These are phyloP conservation scores for Abrostola triplasia DNA, from an alignment of 2,888 invertebrate genomes.

Conservation along the genomic window DNA sequence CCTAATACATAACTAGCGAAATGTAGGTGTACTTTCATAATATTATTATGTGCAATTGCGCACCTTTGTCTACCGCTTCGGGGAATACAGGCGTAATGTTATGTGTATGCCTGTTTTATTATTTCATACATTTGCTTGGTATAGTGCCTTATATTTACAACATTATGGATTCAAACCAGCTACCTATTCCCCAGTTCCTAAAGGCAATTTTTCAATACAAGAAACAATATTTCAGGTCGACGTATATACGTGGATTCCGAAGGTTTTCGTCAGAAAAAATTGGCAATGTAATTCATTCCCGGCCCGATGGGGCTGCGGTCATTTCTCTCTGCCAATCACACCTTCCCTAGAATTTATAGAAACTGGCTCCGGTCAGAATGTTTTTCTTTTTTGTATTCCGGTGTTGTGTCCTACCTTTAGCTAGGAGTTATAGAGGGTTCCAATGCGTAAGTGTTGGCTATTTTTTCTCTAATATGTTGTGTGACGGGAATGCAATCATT, in stretches of 20 bases:
- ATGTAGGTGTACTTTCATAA: too few species aligned
- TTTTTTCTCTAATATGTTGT: slow-evolving; percentile 24
- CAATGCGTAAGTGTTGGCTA: slow-evolving; percentile 13
- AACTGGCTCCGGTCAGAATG: slow-evolving; percentile 43
- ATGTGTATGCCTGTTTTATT: too few species aligned
- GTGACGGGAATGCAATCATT: neutral
- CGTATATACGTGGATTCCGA: slow-evolving; percentile 39
- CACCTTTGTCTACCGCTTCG: too few species aligned
- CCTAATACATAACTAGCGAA: too few species aligned
- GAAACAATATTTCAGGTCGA: slow-evolving; percentile 50
- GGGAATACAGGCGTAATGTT: too few species aligned
- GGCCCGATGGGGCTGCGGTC: slow-evolving; percentile 48
- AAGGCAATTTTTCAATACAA: slow-evolving; percentile 49
- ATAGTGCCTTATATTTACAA: neutral
- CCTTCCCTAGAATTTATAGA: slow-evolving; percentile 50
- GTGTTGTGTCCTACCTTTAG: slow-evolving; percentile 42
- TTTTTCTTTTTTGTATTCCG: slow-evolving; percentile 48
- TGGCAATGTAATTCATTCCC: slow-evolving; percentile 51
- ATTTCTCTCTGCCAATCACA: slow-evolving; percentile 64
- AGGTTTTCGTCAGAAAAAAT: slow-evolving; percentile 54
- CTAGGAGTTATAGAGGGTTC: slow-evolving; percentile 30
- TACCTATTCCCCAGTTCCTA: slow-evolving; percentile 35
- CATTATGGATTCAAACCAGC: slow-evolving; percentile 19
- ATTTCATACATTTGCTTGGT: too few species aligned
- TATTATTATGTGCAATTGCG: too few species aligned